A percentile compares a stretch with the other conserved stretches of the same genome.
phyloP scores from a whole-genome alignment of 1,140 invertebrate genomes.

The Drosophila mojavensis region DNA sequence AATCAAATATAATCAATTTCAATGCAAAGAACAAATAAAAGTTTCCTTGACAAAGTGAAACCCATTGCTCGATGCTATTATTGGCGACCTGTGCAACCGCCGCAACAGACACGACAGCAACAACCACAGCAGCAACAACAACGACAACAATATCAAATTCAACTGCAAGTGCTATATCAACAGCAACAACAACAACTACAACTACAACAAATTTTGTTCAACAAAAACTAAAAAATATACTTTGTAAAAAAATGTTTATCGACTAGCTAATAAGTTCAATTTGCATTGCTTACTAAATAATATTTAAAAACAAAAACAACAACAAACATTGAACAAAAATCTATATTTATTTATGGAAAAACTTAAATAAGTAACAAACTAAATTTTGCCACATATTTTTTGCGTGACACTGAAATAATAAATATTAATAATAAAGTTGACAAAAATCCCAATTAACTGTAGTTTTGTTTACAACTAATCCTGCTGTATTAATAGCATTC shows the following conservation, averaged over 20 bases:
- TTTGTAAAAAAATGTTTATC: conserved; percentile 24
- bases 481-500: conserved; percentile 48
- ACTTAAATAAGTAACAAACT: conserved; percentile 45
- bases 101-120: conserved; percentile 21
- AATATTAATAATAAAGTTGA: conserved; percentile 69
- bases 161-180: conserved; percentile 13
- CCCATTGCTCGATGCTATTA: conserved; percentile 58
- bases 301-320: conserved; percentile 33
- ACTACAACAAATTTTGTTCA: conserved; percentile 49
- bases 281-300: conserved; percentile 68
- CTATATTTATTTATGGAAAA: conserved; percentile 56
- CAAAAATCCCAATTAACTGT: conserved; percentile 55
- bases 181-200: conserved; percentile 30
- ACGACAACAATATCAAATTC: conserved; percentile 27
- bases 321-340: conserved; percentile 23
- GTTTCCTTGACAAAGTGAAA: conserved; percentile 55
- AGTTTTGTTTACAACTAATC: conserved; percentile 61
- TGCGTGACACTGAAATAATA: conserved; percentile 54
- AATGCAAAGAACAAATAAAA: conserved; percentile 24
- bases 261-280: conserved; percentile 57
- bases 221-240: conserved; percentile 36
- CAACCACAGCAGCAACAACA: conserved; percentile 18
- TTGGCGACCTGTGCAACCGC: conserved; percentile 52
- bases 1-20: background rate
- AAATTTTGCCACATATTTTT: conserved; percentile 72